phyloP scores from a whole-genome alignment of 2,888 invertebrate species.

The Troides aeacus region DNA sequence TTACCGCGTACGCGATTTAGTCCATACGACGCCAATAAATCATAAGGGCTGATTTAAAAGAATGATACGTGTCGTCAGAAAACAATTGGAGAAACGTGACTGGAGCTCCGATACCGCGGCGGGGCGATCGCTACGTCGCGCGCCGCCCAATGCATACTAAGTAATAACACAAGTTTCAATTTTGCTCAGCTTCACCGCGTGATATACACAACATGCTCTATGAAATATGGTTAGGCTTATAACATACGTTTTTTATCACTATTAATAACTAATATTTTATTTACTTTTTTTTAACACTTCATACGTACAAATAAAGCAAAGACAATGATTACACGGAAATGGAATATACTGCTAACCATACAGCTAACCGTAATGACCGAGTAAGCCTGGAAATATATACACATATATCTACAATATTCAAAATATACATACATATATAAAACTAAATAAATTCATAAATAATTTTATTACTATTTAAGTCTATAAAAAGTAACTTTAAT shows the following conservation, averaged over 20 bases:
- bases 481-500: no score
- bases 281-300: no score
- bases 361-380: no score
- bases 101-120: slow-evolving; percentile 58
- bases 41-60: slow-evolving; percentile 73
- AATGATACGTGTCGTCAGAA: slow-evolving; percentile 79
- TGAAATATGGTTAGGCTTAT: slow-evolving; percentile 33
- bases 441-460: no score
- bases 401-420: no score
- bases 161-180: slow-evolving; percentile 74
- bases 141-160: slow-evolving; percentile 76
- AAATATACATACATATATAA: no score
- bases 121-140: slow-evolving; percentile 65
- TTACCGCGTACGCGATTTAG: slow-evolving; percentile 47
- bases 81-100: slow-evolving; percentile 78
- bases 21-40: slow-evolving; percentile 59
- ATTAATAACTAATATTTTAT: not conserved
- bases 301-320: no score
- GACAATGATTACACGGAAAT: no score
- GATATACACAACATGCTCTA: slow-evolving; percentile 52
- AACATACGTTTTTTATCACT: not conserved
- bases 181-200: slow-evolving; percentile 52
- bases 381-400: no score
- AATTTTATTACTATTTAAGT: no score
- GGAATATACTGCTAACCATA: no score